Evolutionary conservation across 2,797 vertebrate species (phyloP).

Genomic region (Okamejei kenojei): DNA sequence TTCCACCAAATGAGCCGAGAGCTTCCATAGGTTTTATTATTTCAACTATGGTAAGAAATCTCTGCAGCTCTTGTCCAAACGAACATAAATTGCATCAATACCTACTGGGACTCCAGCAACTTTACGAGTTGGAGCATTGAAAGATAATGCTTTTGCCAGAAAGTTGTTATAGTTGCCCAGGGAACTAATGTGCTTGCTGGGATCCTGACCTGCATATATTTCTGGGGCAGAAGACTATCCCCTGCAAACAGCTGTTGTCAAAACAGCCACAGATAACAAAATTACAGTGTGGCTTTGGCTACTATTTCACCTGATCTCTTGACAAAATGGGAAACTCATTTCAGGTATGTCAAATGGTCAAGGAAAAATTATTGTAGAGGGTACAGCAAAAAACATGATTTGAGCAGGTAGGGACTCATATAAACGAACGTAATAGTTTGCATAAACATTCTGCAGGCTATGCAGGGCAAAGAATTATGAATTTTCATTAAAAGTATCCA

Average conservation of each 20-base stretch:
- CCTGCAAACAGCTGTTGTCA: not conserved
- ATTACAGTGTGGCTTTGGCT: not conserved
- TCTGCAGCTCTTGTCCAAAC: too few species aligned
- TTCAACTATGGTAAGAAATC: too few species aligned
- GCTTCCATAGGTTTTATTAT: too few species aligned
- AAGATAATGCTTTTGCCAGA: too few species aligned
- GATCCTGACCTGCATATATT: not conserved
- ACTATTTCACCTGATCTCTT: too few species aligned
- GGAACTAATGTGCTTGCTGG: not conserved
- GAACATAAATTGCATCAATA: too few species aligned
- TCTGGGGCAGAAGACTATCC: not conserved
- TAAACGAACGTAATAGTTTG: not conserved
- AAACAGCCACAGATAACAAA: not conserved
- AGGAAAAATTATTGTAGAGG: not conserved
- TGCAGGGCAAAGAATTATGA: not conserved
- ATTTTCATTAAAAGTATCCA: not conserved
- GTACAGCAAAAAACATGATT: not conserved
- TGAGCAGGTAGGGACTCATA: not conserved
- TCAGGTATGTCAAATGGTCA: not conserved
- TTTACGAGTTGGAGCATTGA: too few species aligned
- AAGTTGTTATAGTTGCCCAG: not conserved
- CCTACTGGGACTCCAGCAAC: too few species aligned
- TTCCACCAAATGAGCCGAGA: too few species aligned
- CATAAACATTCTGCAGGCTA: not conserved
- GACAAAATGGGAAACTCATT: not conserved